Evolutionary conservation across 92 coral and sea anemone genomes (phyloP).

Genomic region (Umimayanthus kanabou): DNA sequence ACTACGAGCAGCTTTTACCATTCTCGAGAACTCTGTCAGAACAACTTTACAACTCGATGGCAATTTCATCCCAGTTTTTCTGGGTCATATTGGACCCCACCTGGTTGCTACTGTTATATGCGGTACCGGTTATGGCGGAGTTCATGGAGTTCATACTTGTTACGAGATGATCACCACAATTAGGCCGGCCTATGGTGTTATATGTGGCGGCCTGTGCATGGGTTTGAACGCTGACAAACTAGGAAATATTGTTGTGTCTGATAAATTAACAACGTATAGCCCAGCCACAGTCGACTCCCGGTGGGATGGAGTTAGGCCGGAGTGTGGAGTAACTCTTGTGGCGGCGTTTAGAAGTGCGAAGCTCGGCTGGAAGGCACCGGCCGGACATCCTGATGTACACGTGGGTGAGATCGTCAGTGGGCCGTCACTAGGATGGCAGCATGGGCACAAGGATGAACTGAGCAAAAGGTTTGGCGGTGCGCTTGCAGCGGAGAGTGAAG

Average conservation of each 20-base stretch:
- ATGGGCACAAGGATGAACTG: neutral
- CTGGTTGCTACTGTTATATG: neutral
- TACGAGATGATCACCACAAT: neutral
- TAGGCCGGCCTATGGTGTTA: neutral
- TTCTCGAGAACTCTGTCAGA: neutral
- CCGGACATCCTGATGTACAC: conserved; percentile 5
- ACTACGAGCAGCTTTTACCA: conserved; percentile 8
- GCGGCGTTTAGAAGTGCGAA: neutral
- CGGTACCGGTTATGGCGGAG: neutral
- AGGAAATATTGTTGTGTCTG: conserved; percentile 3
- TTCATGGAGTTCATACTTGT: conserved; percentile 3
- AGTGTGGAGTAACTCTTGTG: conserved; percentile 15
- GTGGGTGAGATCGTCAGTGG: conserved; percentile 6
- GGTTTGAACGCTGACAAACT: conserved; percentile 2
- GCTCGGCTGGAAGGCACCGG: neutral
- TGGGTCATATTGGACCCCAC: conserved; percentile 3
- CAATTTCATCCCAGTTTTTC: neutral
- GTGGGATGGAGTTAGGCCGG: conserved; percentile 15
- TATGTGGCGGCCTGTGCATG: conserved; percentile 12
- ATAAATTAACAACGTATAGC: neutral
- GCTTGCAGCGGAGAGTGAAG: neutral
- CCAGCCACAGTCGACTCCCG: neutral
- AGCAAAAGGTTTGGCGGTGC: neutral
- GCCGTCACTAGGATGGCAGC: neutral
- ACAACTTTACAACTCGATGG: neutral